Evolutionary conservation across 2,797 vertebrate genomes (phyloP).

Genomic region (Acanthornis magna): DNA sequence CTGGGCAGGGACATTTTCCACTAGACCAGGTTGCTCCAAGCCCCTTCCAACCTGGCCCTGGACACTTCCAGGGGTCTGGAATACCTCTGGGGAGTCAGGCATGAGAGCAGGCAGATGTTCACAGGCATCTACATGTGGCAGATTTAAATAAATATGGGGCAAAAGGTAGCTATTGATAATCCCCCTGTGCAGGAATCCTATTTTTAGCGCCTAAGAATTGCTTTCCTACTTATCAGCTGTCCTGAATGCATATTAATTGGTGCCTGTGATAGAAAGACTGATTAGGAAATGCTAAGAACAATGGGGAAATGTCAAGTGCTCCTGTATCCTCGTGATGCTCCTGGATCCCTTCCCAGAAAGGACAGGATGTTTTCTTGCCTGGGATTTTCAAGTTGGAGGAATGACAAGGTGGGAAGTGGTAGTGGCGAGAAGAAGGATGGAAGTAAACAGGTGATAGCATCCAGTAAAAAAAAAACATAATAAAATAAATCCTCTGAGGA

Average conservation of each 20-base stretch:
- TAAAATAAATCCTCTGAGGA: neutral
- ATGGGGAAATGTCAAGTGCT: constrained; percentile 66
- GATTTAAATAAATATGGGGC: neutral
- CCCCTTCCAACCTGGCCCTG: neutral
- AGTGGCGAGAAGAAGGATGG: constrained; percentile 6
- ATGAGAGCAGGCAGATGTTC: neutral
- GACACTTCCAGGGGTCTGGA: neutral
- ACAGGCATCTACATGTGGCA: neutral
- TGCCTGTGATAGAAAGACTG: neutral
- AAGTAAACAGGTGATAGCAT: constrained; percentile 38
- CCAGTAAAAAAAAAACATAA: neutral
- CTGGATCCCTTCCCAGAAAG: constrained; percentile 57
- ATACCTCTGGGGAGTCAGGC: neutral
- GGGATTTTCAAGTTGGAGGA: constrained; percentile 22
- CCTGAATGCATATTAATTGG: neutral
- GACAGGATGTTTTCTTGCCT: neutral
- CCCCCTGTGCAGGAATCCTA: neutral
- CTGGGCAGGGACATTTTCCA: neutral
- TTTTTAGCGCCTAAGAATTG: neutral
- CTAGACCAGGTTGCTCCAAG: neutral
- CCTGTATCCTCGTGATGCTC: neutral
- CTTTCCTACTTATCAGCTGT: neutral
- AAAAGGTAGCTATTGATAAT: neutral
- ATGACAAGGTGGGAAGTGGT: constrained; percentile 21
- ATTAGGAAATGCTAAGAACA: constrained; percentile 47